Evolutionary conservation across 2,113 vertebrate genomes (phyloP), one percentile per base, ranked within the genome.

Genomic region (Nansenia antarctica): DNA sequence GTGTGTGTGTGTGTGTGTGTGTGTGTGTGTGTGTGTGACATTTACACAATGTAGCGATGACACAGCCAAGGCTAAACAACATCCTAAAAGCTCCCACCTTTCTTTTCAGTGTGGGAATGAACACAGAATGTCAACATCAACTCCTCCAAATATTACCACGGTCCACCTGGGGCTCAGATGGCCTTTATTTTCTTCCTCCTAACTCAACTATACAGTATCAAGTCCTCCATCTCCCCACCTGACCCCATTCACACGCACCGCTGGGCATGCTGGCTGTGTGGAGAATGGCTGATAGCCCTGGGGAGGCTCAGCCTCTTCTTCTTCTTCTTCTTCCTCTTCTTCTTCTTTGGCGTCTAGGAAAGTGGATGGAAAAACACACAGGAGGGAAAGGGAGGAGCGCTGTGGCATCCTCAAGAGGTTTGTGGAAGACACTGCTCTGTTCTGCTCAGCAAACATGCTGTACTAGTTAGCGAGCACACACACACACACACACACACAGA

Each of bases 191-290:
- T 70, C 74, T 58, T 52, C 65, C 68, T 37, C 5, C 32, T 26
- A 1, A 73, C 35, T 81, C 72, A 70, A 22, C 22, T 72, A 68
- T 71, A 62, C 30, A 3, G 73, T 47, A 69, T 62, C 30, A 30
- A 11, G 34, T 57, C 70, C 66, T 31, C 70, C 67, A 24, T 81
- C 79, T 73, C 74, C 60, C 45, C 66, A 26, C 69, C 34, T 76
- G 79, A 81, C 76, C 83, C 75, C 79, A 61, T 80, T 87, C 78
- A 78, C 67, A 83, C 49, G 71, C 84, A 77, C 67, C 59, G 2
- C 60, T 78, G 73, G 32, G n/a, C 79, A 12, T 60, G 11, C 5
- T 68, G 55, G 39, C 57, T 69, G 77, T 73, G 69, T 55, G 39
- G 68, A 53, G 53, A 9, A 34, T 31, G 67, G 70, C 63, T 65